A percentile compares a stretch with the other conserved stretches of the same genome.
phyloP scores from a whole-genome alignment of 2,113 vertebrate genomes.

The Crotalus tigris region DNA sequence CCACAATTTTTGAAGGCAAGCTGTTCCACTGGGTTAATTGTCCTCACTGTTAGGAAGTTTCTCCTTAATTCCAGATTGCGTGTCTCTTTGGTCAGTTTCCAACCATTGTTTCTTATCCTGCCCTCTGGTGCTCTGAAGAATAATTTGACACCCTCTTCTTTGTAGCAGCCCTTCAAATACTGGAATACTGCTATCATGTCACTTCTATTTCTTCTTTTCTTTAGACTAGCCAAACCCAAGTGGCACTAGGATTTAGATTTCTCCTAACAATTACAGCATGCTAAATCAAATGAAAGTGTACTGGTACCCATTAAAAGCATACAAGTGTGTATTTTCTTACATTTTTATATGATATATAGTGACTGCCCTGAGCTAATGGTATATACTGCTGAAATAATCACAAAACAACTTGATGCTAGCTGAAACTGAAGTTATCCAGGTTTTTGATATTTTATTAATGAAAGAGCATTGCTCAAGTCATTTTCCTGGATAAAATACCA shows the following conservation, averaged over 20 bases:
- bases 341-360: background rate
- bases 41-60: too few relatives aligned
- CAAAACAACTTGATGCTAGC: background rate
- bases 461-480: background rate
- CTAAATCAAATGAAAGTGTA: background rate
- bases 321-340: background rate
- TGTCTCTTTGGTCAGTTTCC: too few relatives aligned
- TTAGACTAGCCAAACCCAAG: background rate
- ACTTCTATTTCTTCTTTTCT: too few relatives aligned
- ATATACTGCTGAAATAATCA: background rate
- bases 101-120: too few relatives aligned
- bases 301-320: too few relatives aligned
- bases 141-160: too few relatives aligned
- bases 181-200: too few relatives aligned
- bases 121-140: too few relatives aligned
- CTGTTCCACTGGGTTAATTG: too few relatives aligned
- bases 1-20: too few relatives aligned
- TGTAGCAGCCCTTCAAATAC: too few relatives aligned
- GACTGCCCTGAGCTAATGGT: background rate
- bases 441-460: background rate
- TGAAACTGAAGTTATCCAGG: background rate
- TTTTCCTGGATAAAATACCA: background rate
- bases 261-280: background rate
- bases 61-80: too few relatives aligned
- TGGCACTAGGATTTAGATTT: background rate